phyloP scores from a whole-genome alignment of 2,888 invertebrate species.

The Tenthredo notha region DNA sequence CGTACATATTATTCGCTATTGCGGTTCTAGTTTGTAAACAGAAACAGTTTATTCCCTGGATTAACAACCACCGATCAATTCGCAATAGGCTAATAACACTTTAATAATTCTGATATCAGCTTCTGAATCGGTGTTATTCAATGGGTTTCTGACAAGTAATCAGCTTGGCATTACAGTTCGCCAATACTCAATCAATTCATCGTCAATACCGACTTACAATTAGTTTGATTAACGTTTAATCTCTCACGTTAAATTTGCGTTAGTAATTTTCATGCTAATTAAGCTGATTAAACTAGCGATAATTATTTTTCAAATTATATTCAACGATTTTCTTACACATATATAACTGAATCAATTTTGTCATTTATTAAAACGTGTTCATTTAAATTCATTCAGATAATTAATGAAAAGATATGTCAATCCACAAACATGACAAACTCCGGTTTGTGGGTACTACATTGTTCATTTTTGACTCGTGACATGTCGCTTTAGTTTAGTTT shows the following conservation, averaged over 20 bases:
- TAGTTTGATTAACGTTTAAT: not conserved
- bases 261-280: conserved; percentile 1
- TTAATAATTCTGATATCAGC: not conserved
- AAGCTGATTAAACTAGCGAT: not conserved
- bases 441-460: not conserved
- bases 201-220: not conserved
- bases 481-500: not conserved
- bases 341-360: not conserved
- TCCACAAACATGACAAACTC: not conserved
- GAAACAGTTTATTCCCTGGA: not conserved
- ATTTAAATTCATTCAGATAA: not conserved
- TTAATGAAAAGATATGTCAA: not conserved
- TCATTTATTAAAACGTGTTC: not conserved
- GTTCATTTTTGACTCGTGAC: not conserved
- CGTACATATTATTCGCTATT: not conserved
- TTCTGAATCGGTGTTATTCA: not conserved
- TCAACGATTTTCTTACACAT: too few relatives aligned
- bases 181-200: not conserved
- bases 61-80: conserved; percentile 4
- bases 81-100: not conserved
- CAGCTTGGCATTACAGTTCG: not conserved
- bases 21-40: not conserved
- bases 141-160: not conserved
- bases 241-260: not conserved
- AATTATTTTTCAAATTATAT: too few relatives aligned